phyloP scores from a whole-genome alignment of 2,797 vertebrate species.

The Zenarchopterus dispar region DNA sequence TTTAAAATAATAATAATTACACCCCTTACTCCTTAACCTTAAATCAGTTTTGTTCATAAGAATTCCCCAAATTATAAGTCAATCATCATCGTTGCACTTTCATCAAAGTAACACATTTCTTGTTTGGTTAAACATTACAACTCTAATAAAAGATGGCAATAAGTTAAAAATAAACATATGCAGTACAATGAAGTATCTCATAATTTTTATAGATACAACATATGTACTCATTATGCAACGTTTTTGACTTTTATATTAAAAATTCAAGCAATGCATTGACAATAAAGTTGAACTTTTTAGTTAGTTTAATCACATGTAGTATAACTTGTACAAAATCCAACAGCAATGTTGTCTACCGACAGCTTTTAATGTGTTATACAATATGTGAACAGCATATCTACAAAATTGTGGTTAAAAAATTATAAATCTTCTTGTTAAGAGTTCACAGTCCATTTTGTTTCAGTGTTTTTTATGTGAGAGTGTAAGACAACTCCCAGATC shows the following conservation, averaged over 20 bases:
- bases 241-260: too few relatives aligned
- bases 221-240: too few relatives aligned
- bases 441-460: conserved; percentile 33
- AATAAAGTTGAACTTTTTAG: neutral
- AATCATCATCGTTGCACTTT: too few relatives aligned
- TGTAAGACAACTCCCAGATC: conserved; percentile 9
- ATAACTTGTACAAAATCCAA: conserved; percentile 19
- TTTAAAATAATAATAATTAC: too few relatives aligned
- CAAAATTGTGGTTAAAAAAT: conserved; percentile 69
- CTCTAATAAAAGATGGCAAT: neutral
- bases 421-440: conserved; percentile 55
- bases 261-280: too few relatives aligned
- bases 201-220: too few relatives aligned
- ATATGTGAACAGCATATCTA: conserved; percentile 68
- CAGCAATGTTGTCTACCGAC: conserved; percentile 42
- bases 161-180: neutral
- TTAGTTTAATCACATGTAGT: conserved; percentile 1
- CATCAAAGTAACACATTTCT: too few relatives aligned
- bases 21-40: too few relatives aligned
- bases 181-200: too few relatives aligned
- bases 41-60: too few relatives aligned
- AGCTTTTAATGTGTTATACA: conserved; percentile 69
- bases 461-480: conserved; percentile 27
- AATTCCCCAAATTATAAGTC: too few relatives aligned
- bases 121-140: neutral